Base-by-base conservation (phyloP, 2,113 vertebrate genomes). In the Amphiprion percula region DNA sequence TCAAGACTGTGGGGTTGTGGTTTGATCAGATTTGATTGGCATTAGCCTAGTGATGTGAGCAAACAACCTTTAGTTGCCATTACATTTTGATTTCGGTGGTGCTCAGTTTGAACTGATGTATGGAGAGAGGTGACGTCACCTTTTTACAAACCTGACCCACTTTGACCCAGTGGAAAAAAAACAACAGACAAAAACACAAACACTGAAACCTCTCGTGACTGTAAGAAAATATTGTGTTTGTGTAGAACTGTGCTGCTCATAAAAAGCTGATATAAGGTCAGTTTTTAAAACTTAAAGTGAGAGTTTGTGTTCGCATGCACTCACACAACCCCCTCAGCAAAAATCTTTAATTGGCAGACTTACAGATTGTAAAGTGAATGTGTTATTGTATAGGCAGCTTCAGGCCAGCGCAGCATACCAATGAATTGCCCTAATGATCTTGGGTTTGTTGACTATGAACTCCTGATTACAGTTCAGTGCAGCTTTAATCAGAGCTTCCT, bases 401-500 rank as follows among this genome's bases (percentile, higher is more conserved):
- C 19, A 70, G 63, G 28, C 69, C 58, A 78, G 59, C 39, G 17
- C 54, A 84, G 61, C 50, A 73, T 82, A 76, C 74, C 72, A 80
- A 49, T 54, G 62, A 53, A 64, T 68, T 75, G 44, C 54, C 33
- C 47, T 86, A 83, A 89, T 87, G 84, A 79, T 81, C 61, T 46
- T 8, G 66, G 70, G 49, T 78, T 62, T 74, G 81, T 87, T 83
- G 79, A 75, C 62, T 71, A 56, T 70, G 77, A 77, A 67, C 73
- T 83, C 53, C 75, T 93, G 88, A 93, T 91, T 91, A 88, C 77
- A 91, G 80, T 79, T 84, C 53, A 84, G 64, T 68, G 55, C 67
- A 67, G 82, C 89, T 87, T 88, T 89, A 93, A 91, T 91, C 90
- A 83, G 74, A 70, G 84, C 69, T 93, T 93, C 89, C 90, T 92